A percentile compares a stretch with the other conserved stretches of the same genome.
Conservation (phyloP, 2,113 vertebrate genomes). For the Cariama cristata region DNA sequence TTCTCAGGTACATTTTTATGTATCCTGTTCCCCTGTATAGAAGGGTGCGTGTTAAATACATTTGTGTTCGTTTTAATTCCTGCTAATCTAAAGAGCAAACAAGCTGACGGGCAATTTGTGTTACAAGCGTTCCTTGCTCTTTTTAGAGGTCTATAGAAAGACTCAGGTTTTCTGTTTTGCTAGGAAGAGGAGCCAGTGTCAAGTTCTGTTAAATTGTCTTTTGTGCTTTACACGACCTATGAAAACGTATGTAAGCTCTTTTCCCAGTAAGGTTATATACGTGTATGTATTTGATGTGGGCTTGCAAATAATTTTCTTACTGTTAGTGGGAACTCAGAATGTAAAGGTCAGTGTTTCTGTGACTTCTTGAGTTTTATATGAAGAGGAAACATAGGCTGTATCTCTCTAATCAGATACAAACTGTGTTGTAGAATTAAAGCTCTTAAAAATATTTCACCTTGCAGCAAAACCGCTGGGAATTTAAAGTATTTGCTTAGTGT, state of each 20-base stretch:
- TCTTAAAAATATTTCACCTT: not conserved
- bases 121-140: not conserved
- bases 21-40: rapidly evolving
- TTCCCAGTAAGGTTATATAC: not conserved
- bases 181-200: not conserved
- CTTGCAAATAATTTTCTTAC: not conserved
- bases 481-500: not conserved
- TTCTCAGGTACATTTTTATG: not conserved
- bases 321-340: not conserved
- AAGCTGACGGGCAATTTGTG: not conserved
- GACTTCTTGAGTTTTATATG: not conserved
- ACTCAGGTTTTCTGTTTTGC: not conserved
- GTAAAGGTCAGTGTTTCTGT: not conserved
- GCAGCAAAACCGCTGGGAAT: not conserved
- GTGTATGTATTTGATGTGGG: rapidly evolving
- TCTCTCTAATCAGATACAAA: not conserved
- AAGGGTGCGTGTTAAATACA: not conserved
- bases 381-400: not conserved
- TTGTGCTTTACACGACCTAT: rapidly evolving
- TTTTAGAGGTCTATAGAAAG: not conserved
- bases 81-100: not conserved
- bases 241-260: not conserved
- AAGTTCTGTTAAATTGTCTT: not conserved
- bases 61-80: not conserved
- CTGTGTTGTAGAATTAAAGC: not conserved